Percentiles rank a stretch among this genome's conserved stretches.
Evolutionary conservation across 2,888 invertebrate species (phyloP).

Genomic region (Trisateles emortualis): DNA sequence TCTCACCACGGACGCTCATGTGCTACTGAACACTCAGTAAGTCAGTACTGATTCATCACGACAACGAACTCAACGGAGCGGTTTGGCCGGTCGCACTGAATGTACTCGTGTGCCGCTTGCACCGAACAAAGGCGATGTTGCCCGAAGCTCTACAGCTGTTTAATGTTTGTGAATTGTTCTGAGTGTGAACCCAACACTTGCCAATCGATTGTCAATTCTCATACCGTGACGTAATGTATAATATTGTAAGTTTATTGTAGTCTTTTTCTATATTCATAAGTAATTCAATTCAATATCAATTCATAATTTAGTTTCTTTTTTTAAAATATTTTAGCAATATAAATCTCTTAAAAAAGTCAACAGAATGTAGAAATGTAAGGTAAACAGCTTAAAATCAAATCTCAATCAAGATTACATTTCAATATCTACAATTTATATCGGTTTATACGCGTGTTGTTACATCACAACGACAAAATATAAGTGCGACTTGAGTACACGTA

Average conservation of each 20-base stretch:
- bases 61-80: slow-evolving; percentile 67
- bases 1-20: slow-evolving; percentile 42
- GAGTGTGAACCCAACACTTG: slow-evolving; percentile 67
- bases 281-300: not conserved
- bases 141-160: slow-evolving; percentile 80
- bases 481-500: slow-evolving; percentile 59
- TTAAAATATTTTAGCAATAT: not conserved
- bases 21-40: slow-evolving; percentile 52
- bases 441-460: slow-evolving; percentile 43
- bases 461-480: slow-evolving; percentile 43
- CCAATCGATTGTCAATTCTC: slow-evolving; percentile 71
- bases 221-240: slow-evolving; percentile 59
- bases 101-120: slow-evolving; percentile 50
- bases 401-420: slow-evolving; percentile 7
- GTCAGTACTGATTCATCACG: slow-evolving; percentile 58
- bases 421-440: slow-evolving; percentile 27
- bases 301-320: not conserved
- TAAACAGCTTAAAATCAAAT: not conserved
- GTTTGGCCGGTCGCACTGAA: slow-evolving; percentile 46
- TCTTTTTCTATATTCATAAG: not conserved
- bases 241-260: not conserved
- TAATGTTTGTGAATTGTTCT: slow-evolving; percentile 83
- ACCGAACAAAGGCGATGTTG: slow-evolving; percentile 72
- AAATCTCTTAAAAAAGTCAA: not conserved
- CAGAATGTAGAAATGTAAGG: not conserved